Conservation (phyloP, 1,140 invertebrate genomes). For the Drosophila navojoa region DNA sequence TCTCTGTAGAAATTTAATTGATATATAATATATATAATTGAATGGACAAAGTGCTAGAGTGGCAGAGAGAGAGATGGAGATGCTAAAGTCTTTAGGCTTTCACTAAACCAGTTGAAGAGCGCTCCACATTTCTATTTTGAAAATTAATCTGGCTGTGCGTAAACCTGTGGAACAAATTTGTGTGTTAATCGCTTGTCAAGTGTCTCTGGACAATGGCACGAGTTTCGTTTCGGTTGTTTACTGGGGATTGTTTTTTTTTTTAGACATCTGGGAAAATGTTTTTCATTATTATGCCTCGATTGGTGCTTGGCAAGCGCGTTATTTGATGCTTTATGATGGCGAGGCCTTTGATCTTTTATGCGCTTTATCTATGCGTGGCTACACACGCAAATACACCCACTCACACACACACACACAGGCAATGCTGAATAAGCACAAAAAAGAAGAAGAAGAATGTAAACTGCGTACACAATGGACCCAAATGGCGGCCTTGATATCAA, state of each 20-base stretch:
- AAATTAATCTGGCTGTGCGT: conserved; percentile 4
- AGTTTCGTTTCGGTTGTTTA: conserved; percentile 24
- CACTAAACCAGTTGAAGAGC: not conserved
- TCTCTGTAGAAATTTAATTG: no score
- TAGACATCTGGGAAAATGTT: conserved; percentile 53
- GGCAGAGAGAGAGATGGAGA: no score
- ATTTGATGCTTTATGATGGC: conserved; percentile 76
- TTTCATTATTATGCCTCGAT: conserved; percentile 79
- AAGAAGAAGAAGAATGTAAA: conserved; percentile 27
- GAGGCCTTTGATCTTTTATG: conserved; percentile 80
- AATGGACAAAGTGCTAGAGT: no score
- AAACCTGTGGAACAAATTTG: conserved; percentile 36
- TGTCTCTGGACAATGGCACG: conserved; percentile 58
- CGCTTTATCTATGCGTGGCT: conserved; percentile 66
- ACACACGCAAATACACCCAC: conserved; percentile 17
- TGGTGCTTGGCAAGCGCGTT: conserved; percentile 67
- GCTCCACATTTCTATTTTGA: not conserved
- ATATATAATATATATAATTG: no score
- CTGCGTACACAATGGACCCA: conserved; percentile 53
- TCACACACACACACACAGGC: conserved; percentile 6
- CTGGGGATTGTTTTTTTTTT: conserved; percentile 24
- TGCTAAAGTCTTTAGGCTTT: no score
- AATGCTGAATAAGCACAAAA: conserved; percentile 7
- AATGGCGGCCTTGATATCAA: conserved; percentile 54
- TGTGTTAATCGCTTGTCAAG: conserved; percentile 76